Base-by-base conservation (phyloP, 1,140 invertebrate genomes). In the Magallana gigas region DNA sequence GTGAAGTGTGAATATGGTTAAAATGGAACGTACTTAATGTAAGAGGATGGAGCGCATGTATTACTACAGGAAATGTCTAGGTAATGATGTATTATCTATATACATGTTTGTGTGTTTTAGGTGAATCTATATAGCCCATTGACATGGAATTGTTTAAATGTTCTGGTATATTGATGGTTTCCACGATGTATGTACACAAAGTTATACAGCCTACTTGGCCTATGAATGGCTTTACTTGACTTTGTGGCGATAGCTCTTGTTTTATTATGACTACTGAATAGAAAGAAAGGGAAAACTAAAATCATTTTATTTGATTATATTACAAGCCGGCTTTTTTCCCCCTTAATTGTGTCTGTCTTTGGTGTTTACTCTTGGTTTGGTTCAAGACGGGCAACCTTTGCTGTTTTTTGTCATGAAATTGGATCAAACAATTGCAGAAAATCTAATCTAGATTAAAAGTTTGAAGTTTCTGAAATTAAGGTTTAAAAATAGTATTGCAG, bases 381-480 rank as follows among this genome's bases (percentile, higher is more conserved):
- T 48, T 4, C 36, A 48, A 48, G 36, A 48, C 36, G 36, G 0
- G 36, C 36, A 5, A 29, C 18, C 9, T 8, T 80, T 29, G 0
- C 57, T 62, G 58, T 60, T 23, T 57, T 59, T 18, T 81, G 23
- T 68, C 23, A 29, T 82, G 14, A 16, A n/a, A 48, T 64, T 56
- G 36, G 23, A 8, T 29, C 68, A 36, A 29, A 29, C 68, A 18
- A 12, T 29, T 76, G 8, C 36, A 36, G 23, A 76, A 76, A 76
- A 36, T 76, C 23, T 76, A 76, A 76, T 76, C 68, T 76, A 11
- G 68, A 76, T 76, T 76, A 76, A 76, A 76, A 29, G 23, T 76
- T 76, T 12, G 60, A 48, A 48, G 23, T 29, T 76, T 76, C 23
- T 76, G 68, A 76, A 76, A 76, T 76, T 76, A 76, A 36, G 68